Percentiles rank a stretch among this genome's conserved stretches.
Conservation (phyloP, 30 jellyfish, hydroid and myxozoan genomes). For the Pelagia noctiluca region DNA sequence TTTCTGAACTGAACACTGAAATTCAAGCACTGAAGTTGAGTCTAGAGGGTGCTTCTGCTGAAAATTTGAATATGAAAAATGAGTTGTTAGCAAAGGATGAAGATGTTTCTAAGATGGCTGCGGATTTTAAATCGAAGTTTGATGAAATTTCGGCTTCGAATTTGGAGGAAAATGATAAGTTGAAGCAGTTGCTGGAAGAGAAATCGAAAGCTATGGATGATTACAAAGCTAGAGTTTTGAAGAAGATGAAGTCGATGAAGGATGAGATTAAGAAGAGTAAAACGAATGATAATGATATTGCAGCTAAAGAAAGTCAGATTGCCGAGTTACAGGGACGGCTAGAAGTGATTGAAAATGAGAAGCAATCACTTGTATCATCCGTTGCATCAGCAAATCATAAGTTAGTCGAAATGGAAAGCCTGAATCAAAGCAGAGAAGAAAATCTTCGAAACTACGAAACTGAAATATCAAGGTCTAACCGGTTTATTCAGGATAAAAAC, state of each 20-base stretch:
- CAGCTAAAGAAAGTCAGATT: background rate
- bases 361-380: constrained; percentile 6
- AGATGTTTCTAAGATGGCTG: constrained; percentile 2
- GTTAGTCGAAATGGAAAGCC: constrained; percentile 42
- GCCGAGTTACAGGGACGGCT: background rate
- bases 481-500: constrained; percentile 45
- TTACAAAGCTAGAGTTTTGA: constrained; percentile 52
- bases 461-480: constrained; percentile 47
- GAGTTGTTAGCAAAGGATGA: constrained; percentile 16
- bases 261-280: constrained; percentile 35
- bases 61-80: constrained; percentile 32
- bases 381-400: constrained; percentile 19
- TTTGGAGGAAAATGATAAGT: constrained; percentile 3
- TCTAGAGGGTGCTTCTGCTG: background rate
- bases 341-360: constrained; percentile 6
- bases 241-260: constrained; percentile 58
- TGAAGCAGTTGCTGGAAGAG: constrained; percentile 20
- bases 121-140: constrained; percentile 14
- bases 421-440: constrained; percentile 64
- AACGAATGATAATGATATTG: background rate
- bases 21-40: background rate
- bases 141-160: background rate
- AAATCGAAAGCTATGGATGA: constrained; percentile 51
- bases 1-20: constrained; percentile 31
- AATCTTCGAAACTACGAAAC: constrained; percentile 51